Conservation (phyloP, 2,113 vertebrate genomes). For the Eptesicus fuscus region DNA sequence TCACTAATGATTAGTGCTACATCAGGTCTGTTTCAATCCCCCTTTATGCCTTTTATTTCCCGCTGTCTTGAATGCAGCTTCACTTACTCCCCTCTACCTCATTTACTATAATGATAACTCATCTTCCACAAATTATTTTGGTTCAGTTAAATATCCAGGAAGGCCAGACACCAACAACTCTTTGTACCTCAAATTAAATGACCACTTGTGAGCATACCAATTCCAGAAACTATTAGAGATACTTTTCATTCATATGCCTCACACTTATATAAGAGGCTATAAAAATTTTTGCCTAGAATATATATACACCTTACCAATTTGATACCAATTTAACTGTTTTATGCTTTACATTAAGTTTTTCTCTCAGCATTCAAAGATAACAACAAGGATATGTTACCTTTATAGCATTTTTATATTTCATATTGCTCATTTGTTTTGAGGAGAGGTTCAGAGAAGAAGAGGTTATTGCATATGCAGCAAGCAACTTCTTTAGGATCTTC, state of each 20-base stretch:
- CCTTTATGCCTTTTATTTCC: conserved; percentile 62
- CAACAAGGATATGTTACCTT: background rate
- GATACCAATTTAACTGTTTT: background rate
- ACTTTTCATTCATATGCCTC: conserved; percentile 1
- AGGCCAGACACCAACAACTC: background rate
- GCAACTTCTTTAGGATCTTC: background rate
- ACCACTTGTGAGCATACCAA: background rate
- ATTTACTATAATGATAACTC: conserved; percentile 56
- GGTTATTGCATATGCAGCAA: background rate
- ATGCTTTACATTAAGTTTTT: background rate
- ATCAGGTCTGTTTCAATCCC: conserved; percentile 61
- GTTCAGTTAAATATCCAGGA: conserved; percentile 52
- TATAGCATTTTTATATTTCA: background rate
- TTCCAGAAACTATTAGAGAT: background rate
- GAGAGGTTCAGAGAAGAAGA: background rate
- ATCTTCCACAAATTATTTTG: conserved; percentile 51
- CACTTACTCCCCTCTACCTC: conserved; percentile 9
- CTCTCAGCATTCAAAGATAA: background rate
- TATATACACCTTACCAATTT: background rate
- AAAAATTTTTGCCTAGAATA: background rate
- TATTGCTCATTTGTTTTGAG: background rate
- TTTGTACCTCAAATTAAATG: conserved; percentile 32
- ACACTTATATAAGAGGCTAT: background rate
- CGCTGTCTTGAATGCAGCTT: conserved; percentile 65
- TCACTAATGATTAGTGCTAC: conserved; percentile 67